Percentiles rank a stretch among this genome's conserved stretches.
phyloP scores from a whole-genome alignment of 1,140 invertebrate species.

The Diplogasteroides magnus region DNA sequence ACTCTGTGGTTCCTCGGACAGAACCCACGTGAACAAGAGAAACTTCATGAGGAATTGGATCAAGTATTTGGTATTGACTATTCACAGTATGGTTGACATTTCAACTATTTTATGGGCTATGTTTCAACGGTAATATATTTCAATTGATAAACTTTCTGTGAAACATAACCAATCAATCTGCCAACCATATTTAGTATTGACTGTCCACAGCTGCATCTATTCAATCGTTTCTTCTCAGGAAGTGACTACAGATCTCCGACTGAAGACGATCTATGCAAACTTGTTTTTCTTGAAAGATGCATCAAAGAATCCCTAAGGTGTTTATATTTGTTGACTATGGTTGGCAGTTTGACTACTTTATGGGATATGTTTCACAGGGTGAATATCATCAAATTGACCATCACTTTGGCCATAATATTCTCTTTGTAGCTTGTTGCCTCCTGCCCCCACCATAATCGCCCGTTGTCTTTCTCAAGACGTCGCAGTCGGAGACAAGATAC shows the following conservation, averaged over 20 bases:
- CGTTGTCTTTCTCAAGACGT: constrained; percentile 68
- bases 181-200: too few species aligned
- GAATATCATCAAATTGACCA: too few species aligned
- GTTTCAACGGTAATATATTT: too few species aligned
- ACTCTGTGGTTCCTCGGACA: constrained; percentile 58
- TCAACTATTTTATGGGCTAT: too few species aligned
- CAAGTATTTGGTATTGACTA: constrained; percentile 70
- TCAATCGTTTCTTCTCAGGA: too few species aligned
- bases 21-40: constrained; percentile 63
- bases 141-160: too few species aligned
- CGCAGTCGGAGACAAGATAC: constrained; percentile 56
- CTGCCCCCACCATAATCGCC: constrained; percentile 68
- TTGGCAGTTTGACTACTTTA: too few species aligned
- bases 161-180: too few species aligned
- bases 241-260: constrained; percentile 70
- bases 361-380: too few species aligned
- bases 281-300: constrained; percentile 76
- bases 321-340: too few species aligned
- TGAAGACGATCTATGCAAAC: constrained; percentile 73
- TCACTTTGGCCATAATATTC: background rate
- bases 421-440: constrained; percentile 60
- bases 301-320: constrained; percentile 69
- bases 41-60: constrained; percentile 73
- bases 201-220: too few species aligned
- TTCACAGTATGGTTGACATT: too few species aligned